phyloP scores from a whole-genome alignment of 2,888 invertebrate species.

The Agonopterix arenella region DNA sequence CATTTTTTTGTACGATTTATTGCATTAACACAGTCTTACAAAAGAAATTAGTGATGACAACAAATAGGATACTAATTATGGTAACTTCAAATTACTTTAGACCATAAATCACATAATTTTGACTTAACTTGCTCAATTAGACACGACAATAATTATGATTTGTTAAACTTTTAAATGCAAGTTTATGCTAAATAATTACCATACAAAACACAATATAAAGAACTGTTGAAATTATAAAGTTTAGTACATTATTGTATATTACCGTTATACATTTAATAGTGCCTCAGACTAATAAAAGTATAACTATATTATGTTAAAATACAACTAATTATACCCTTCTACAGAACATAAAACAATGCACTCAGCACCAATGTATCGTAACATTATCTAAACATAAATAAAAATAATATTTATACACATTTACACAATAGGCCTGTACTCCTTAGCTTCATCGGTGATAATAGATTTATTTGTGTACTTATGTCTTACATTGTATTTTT shows the following conservation, averaged over 20 bases:
- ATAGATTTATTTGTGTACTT: too few relatives aligned
- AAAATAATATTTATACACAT: constrained; percentile 62
- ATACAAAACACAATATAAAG: not conserved
- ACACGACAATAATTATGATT: not conserved
- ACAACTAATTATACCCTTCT: constrained; percentile 5
- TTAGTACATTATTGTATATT: not conserved
- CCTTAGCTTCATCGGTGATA: constrained; percentile 1
- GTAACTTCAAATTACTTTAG: constrained; percentile 63
- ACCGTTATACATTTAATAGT: not conserved
- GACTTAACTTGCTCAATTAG: constrained; percentile 35
- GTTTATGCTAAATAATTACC: not conserved
- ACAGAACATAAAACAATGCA: constrained; percentile 42
- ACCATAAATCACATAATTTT: constrained; percentile 55
- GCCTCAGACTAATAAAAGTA: not conserved
- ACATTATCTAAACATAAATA: constrained; percentile 55
- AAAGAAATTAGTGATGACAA: constrained; percentile 61
- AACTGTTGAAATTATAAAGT: not conserved
- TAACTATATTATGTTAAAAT: not conserved
- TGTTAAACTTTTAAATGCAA: not conserved
- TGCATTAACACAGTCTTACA: constrained; percentile 72
- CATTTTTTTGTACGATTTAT: constrained; percentile 62
- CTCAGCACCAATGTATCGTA: constrained; percentile 51
- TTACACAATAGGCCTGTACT: constrained; percentile 39
- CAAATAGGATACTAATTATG: constrained; percentile 57
- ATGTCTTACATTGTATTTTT: too few relatives aligned